A percentile compares a stretch with the other conserved stretches of the same genome.
phyloP scores from a whole-genome alignment of 64 coral and sea anemone species.

The Astreopora myriophthalma region DNA sequence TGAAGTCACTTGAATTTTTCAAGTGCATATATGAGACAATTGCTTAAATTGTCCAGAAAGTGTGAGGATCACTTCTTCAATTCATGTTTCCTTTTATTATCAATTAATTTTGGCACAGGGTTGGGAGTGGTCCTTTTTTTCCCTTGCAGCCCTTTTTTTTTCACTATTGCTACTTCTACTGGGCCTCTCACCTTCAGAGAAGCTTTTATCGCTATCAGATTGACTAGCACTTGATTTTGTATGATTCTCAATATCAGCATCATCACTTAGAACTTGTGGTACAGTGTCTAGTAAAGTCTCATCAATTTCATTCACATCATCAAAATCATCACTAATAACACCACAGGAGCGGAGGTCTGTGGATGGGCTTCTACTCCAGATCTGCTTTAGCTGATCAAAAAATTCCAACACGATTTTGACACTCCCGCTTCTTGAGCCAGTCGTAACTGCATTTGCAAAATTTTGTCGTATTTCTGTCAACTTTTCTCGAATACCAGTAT shows the following conservation, averaged over 20 bases:
- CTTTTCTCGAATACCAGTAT: constrained; percentile 14
- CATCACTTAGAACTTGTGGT: constrained; percentile 3
- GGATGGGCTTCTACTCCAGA: constrained; percentile 37
- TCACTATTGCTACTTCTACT: neutral
- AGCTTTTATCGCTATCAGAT: neutral
- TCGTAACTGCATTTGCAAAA: constrained; percentile 16
- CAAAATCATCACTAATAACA: constrained; percentile 53
- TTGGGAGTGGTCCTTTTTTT: neutral
- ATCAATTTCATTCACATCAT: constrained; percentile 44
- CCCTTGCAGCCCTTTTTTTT: neutral
- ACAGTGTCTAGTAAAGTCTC: neutral
- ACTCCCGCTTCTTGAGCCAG: constrained; percentile 45
- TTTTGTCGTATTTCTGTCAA: constrained; percentile 32
- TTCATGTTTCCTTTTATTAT: too few species aligned
- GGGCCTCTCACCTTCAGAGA: neutral
- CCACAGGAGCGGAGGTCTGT: constrained; percentile 38
- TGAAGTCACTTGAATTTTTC: too few species aligned
- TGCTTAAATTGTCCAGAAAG: too few species aligned
- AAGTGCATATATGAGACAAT: too few species aligned
- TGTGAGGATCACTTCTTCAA: too few species aligned
- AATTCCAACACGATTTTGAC: constrained; percentile 34
- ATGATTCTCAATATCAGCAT: neutral
- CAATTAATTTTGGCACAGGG: neutral
- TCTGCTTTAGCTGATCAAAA: constrained; percentile 27
- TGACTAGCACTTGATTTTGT: neutral